Conservation (phyloP, 2,888 invertebrate genomes). For the Argyra leucocephala region DNA sequence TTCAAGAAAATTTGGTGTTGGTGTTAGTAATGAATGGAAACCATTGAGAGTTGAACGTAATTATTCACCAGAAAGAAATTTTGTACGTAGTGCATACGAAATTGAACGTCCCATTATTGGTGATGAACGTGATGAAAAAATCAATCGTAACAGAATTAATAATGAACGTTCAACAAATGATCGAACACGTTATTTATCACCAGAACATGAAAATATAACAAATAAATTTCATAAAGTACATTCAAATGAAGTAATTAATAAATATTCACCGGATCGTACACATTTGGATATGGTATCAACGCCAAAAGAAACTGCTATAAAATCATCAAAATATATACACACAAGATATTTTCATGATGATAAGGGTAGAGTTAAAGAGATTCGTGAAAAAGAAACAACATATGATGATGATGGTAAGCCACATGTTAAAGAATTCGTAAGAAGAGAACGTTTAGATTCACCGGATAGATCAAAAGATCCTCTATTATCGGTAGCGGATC, state of each 20-base stretch:
- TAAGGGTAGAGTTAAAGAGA: conserved; percentile 47
- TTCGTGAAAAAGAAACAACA: conserved; percentile 43
- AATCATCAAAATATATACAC: conserved; percentile 36
- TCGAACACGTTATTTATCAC: conserved; percentile 27
- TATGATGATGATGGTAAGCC: conserved; percentile 42
- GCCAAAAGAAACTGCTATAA: conserved; percentile 30
- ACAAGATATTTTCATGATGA: conserved; percentile 43
- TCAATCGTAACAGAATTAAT: neutral
- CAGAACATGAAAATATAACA: conserved; percentile 30
- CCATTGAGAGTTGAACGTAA: conserved; percentile 16
- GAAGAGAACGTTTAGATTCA: conserved; percentile 41
- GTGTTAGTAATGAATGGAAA: conserved; percentile 43
- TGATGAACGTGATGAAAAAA: too few species aligned
- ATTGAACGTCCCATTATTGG: neutral
- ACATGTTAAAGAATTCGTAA: conserved; percentile 41
- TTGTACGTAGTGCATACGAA: conserved; percentile 37
- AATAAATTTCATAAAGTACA: conserved; percentile 34
- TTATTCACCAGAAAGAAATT: conserved; percentile 46
- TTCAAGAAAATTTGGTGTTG: conserved; percentile 46
- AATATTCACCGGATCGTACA: conserved; percentile 35
- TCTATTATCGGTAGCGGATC: conserved; percentile 23
- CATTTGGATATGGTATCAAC: conserved; percentile 35
- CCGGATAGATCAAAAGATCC: conserved; percentile 18
- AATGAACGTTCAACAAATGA: conserved; percentile 10
- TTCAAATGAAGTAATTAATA: conserved; percentile 32